Percentiles rank a stretch among this genome's conserved stretches.
These are phyloP conservation scores for Andrena dorsata DNA, from an alignment of 2,888 invertebrate genomes.

Conservation along the genomic window DNA sequence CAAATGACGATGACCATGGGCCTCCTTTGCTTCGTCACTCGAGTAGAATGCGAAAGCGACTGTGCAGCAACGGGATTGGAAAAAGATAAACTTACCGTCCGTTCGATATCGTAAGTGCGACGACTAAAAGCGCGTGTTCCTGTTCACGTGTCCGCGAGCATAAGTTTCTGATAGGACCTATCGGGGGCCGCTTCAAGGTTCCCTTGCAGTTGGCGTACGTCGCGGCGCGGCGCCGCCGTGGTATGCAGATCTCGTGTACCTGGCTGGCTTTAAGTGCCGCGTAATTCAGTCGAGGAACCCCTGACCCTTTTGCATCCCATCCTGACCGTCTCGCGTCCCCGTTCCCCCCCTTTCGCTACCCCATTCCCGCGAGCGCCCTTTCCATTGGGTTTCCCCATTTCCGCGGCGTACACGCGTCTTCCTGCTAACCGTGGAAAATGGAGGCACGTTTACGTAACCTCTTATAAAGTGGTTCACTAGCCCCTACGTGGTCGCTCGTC, in stretches of 20 bases:
- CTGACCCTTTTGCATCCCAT: constrained; percentile 53
- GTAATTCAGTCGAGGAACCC: constrained; percentile 76
- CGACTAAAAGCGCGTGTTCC: constrained; percentile 54
- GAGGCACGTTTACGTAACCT: constrained; percentile 16
- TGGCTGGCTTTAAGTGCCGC: constrained; percentile 77
- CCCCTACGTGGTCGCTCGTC: not conserved
- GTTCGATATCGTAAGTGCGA: constrained; percentile 53
- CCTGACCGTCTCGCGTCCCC: constrained; percentile 27
- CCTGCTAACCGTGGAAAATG: constrained; percentile 22
- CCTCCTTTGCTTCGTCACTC: constrained; percentile 26
- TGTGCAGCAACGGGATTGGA: not conserved
- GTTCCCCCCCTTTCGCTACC: not conserved
- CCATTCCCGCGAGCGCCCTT: not conserved
- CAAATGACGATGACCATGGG: constrained; percentile 12
- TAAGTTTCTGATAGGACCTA: constrained; percentile 62
- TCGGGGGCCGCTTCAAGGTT: constrained; percentile 59
- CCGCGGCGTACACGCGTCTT: constrained; percentile 2
- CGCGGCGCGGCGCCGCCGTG: constrained; percentile 65
- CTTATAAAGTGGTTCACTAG: constrained; percentile 7
- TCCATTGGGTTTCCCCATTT: not conserved
- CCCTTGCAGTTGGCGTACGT: constrained; percentile 48
- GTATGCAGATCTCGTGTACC: constrained; percentile 80
- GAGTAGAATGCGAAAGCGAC: constrained; percentile 9
- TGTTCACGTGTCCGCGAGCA: constrained; percentile 38
- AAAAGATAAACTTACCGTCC: not conserved